Evolutionary conservation across 1,140 invertebrate genomes (phyloP).

Genomic region (Varroa destructor): DNA sequence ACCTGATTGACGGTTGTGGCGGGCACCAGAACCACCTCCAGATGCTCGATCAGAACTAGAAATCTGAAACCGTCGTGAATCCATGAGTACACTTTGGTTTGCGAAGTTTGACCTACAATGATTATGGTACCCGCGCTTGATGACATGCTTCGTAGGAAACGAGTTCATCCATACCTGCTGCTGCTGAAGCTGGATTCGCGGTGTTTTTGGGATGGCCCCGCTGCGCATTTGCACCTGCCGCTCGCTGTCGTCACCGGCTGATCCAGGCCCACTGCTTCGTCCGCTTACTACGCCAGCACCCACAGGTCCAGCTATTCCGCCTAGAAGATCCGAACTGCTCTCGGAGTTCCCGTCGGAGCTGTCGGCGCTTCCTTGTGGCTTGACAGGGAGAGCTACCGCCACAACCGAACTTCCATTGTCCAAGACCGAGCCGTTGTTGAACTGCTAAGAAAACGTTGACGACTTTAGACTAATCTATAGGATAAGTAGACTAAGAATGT

Average conservation of each 20-base stretch:
- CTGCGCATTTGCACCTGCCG: conserved; percentile 14
- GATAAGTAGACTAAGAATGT: too few species aligned
- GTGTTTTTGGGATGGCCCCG: conserved; percentile 14
- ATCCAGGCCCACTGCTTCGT: background rate
- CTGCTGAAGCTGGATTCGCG: background rate
- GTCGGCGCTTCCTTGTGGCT: conserved; percentile 18
- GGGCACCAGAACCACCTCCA: background rate
- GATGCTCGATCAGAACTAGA: too few species aligned
- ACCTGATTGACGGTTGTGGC: conserved; percentile 3
- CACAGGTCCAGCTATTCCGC: background rate
- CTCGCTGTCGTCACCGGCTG: background rate
- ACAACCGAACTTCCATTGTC: too few species aligned
- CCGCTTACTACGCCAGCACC: too few species aligned
- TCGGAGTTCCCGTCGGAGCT: conserved; percentile 21
- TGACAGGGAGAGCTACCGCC: background rate
- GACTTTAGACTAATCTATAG: too few species aligned
- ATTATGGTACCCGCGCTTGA: background rate
- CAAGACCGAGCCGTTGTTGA: background rate
- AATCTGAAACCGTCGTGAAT: background rate
- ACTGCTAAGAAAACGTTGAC: background rate
- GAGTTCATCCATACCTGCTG: background rate
- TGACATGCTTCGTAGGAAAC: background rate
- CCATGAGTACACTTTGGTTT: background rate
- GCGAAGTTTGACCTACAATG: background rate
- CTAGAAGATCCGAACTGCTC: conserved; percentile 12